Conservation (phyloP, 2,113 vertebrate species). For the Connochaetes taurinus region DNA sequence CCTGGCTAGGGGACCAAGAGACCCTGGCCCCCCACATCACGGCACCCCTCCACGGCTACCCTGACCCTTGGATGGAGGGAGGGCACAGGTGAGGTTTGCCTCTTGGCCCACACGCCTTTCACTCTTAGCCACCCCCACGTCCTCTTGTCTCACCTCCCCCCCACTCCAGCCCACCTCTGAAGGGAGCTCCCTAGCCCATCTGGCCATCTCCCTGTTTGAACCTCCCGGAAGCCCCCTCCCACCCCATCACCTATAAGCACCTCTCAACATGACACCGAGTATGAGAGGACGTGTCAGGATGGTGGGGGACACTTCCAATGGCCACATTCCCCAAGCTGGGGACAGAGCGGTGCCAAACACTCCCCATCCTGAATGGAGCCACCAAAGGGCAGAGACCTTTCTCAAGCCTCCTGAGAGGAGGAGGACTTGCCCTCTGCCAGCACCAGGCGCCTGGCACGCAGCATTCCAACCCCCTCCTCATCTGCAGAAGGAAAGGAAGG, state of each 20-base stretch:
- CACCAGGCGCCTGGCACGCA: fast-evolving
- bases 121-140: not conserved
- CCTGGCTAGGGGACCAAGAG: not conserved
- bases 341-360: not conserved
- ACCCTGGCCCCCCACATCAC: not conserved
- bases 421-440: not conserved
- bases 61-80: not conserved
- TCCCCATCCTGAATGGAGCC: not conserved
- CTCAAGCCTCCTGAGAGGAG: not conserved
- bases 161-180: not conserved
- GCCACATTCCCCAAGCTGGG: not conserved
- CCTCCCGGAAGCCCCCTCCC: not conserved
- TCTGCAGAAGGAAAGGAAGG: not conserved
- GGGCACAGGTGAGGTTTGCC: not conserved
- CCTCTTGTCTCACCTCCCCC: not conserved
- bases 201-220: not conserved
- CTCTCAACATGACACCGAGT: not conserved
- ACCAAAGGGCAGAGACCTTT: not conserved
- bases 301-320: not conserved
- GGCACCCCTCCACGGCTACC: not conserved
- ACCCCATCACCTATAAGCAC: not conserved
- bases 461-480: not conserved
- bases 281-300: not conserved
- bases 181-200: not conserved
- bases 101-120: not conserved